phyloP scores from a whole-genome alignment of 2,888 invertebrate genomes.

The Mythimna pallens region DNA sequence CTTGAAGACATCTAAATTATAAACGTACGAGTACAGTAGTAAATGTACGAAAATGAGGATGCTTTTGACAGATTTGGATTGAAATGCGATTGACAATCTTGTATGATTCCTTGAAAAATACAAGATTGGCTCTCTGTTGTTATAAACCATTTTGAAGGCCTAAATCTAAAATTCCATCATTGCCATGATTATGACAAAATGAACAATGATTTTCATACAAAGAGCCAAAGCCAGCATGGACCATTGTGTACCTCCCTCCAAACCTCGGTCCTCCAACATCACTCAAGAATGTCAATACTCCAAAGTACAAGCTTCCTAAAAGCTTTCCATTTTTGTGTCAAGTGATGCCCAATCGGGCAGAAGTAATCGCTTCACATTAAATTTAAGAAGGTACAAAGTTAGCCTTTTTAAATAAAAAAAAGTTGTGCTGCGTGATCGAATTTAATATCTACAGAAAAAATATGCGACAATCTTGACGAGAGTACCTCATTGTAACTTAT shows the following conservation, averaged over 20 bases:
- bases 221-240: constrained; percentile 25
- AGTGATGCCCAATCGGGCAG: constrained; percentile 57
- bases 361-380: constrained; percentile 61
- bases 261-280: constrained; percentile 24
- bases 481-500: constrained; percentile 54
- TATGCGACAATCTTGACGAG: constrained; percentile 55
- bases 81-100: too few relatives aligned
- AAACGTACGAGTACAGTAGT: too few relatives aligned
- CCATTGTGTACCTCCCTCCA: constrained; percentile 34
- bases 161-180: constrained; percentile 20
- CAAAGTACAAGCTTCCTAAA: constrained; percentile 54
- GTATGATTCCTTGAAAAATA: not conserved
- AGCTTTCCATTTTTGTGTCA: constrained; percentile 63
- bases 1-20: too few relatives aligned
- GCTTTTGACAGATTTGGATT: too few relatives aligned
- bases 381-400: constrained; percentile 56
- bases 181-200: constrained; percentile 11
- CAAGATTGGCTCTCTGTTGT: not conserved
- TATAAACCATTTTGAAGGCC: not conserved
- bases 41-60: too few relatives aligned
- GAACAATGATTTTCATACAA: constrained; percentile 37
- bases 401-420: constrained; percentile 48
- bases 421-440: constrained; percentile 53
- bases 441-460: constrained; percentile 58
- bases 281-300: constrained; percentile 58